Evolutionary conservation across 2,797 vertebrate genomes (phyloP).

Genomic region (Xenentodon cancila): DNA sequence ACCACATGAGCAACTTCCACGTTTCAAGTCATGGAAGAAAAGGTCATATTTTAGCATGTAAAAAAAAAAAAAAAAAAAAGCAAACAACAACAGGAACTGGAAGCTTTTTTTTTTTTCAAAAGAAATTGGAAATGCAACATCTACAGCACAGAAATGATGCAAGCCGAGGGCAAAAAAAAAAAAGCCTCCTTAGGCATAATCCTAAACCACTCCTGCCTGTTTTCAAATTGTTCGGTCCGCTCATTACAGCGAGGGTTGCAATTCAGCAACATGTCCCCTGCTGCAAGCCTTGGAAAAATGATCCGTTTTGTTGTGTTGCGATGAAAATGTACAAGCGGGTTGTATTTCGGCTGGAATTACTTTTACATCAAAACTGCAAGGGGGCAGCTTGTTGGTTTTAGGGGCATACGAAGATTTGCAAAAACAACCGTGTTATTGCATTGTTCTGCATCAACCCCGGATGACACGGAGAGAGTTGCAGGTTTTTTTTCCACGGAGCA

Average conservation of each 20-base stretch:
- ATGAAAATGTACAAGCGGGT: slow-evolving; percentile 20
- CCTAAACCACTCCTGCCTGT: slow-evolving; percentile 32
- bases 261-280: slow-evolving; percentile 30
- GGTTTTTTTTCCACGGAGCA: slow-evolving; percentile 15
- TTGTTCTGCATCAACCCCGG: slow-evolving; percentile 32
- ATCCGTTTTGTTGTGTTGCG: slow-evolving; percentile 21
- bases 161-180: slow-evolving; percentile 41
- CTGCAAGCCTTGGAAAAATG: slow-evolving; percentile 27
- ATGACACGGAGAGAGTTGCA: slow-evolving; percentile 40
- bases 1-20: slow-evolving; percentile 22
- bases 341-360: slow-evolving; percentile 43
- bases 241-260: slow-evolving; percentile 31
- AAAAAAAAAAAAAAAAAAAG: neutral
- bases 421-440: slow-evolving; percentile 43
- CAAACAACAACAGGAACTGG: neutral
- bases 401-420: slow-evolving; percentile 52
- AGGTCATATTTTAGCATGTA: slow-evolving; percentile 32
- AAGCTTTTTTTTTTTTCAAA: neutral
- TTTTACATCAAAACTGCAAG: slow-evolving; percentile 24
- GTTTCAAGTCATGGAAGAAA: slow-evolving; percentile 34
- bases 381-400: slow-evolving; percentile 49
- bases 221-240: slow-evolving; percentile 49
- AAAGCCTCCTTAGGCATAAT: slow-evolving; percentile 33
- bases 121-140: slow-evolving; percentile 11
- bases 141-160: slow-evolving; percentile 32